Conservation (phyloP, 2,888 invertebrate genomes). For the Caenorhabditis panamensis region DNA sequence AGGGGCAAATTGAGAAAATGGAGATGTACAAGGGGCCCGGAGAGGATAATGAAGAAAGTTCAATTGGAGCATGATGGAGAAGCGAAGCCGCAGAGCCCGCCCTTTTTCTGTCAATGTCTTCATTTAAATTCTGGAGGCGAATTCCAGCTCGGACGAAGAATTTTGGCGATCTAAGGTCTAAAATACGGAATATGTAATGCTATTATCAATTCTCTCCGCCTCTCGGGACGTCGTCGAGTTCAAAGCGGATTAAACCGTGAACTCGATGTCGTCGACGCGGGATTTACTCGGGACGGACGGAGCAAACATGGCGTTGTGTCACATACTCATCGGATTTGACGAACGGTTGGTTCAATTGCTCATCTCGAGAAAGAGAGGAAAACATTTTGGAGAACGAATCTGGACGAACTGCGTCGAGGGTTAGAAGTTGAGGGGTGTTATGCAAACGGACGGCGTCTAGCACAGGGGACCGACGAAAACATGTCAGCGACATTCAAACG, state of each 20-base stretch:
- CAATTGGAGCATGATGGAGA: constrained; percentile 2
- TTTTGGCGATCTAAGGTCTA: not conserved
- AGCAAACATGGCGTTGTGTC: not conserved
- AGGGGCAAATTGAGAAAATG: not conserved
- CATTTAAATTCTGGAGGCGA: constrained; percentile 6
- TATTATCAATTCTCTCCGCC: not conserved
- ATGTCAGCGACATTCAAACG: not conserved
- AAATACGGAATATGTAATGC: not conserved
- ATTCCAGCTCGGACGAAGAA: not conserved
- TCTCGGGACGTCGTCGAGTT: not conserved
- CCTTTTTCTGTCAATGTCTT: not conserved
- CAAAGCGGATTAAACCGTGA: constrained; percentile 24
- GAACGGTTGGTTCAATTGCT: constrained; percentile 1
- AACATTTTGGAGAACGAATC: not conserved
- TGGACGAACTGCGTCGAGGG: no score
- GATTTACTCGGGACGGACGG: not conserved
- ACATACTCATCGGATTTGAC: constrained; percentile 16
- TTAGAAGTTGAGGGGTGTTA: no score
- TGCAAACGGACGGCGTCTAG: not conserved
- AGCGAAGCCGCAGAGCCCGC: not conserved
- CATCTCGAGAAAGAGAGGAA: not conserved
- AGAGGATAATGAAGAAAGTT: constrained; percentile 13
- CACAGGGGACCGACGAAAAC: constrained; percentile 10
- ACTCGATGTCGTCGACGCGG: constrained; percentile 13
- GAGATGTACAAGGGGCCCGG: not conserved